phyloP scores from a whole-genome alignment of 2,888 invertebrate genomes.

The Pseudococcus jackbeardsleyi region DNA sequence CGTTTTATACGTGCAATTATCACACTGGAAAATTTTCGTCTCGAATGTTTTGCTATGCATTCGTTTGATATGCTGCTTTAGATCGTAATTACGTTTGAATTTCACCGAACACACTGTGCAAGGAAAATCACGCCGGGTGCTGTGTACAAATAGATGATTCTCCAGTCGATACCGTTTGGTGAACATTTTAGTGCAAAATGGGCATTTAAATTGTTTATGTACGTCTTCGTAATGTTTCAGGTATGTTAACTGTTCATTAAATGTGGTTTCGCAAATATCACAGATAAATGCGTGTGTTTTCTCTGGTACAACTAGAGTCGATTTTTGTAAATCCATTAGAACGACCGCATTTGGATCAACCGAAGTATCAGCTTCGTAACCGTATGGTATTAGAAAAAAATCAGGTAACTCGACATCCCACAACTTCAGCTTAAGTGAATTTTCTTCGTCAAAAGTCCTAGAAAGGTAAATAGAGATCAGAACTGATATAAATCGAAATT shows the following conservation, averaged over 20 bases:
- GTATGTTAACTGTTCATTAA: constrained; percentile 43
- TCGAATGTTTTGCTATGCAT: constrained; percentile 23
- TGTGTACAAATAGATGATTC: constrained; percentile 52
- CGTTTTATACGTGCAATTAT: constrained; percentile 51
- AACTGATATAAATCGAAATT: background rate
- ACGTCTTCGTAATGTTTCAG: constrained; percentile 56
- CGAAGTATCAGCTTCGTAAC: constrained; percentile 36
- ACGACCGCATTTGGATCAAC: constrained; percentile 54
- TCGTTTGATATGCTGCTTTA: constrained; percentile 37
- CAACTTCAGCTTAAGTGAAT: constrained; percentile 58
- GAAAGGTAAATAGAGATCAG: constrained; percentile 50
- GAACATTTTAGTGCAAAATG: constrained; percentile 50
- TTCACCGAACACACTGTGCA: constrained; percentile 45
- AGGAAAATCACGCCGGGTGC: background rate
- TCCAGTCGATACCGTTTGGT: constrained; percentile 16
- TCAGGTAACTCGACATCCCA: constrained; percentile 57
- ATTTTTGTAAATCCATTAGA: constrained; percentile 55
- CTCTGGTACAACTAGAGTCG: constrained; percentile 6
- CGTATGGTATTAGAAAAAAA: constrained; percentile 56
- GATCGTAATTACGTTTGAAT: constrained; percentile 58
- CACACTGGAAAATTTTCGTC: constrained; percentile 32
- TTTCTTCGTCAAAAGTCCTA: constrained; percentile 51
- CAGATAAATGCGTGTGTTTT: constrained; percentile 29
- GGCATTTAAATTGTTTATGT: constrained; percentile 57
- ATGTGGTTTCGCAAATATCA: constrained; percentile 39